Percentiles rank a stretch among this genome's conserved stretches.
Evolutionary conservation across 2,113 vertebrate genomes (phyloP).

Genomic region (Balaenoptera acutorostrata): DNA sequence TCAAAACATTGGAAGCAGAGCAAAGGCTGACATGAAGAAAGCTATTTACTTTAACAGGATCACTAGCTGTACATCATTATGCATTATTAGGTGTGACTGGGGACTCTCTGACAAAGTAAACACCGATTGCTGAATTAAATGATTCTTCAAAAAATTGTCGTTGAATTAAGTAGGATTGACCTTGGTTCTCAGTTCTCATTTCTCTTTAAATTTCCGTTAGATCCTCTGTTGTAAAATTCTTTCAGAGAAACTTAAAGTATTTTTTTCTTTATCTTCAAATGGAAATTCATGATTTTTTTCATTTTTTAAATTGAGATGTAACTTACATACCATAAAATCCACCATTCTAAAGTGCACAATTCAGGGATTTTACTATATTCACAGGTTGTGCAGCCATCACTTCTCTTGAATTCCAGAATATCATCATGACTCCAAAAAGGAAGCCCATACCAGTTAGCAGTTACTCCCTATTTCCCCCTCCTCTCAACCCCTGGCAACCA

Average conservation of each 20-base stretch:
- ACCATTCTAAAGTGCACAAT: neutral
- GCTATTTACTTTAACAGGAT: neutral
- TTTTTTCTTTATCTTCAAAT: neutral
- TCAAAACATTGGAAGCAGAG: neutral
- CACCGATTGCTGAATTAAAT: rapidly evolving
- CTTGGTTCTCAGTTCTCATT: too few relatives aligned
- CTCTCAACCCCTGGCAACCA: rapidly evolving
- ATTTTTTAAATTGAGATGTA: neutral
- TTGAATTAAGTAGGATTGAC: neutral
- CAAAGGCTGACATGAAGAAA: neutral
- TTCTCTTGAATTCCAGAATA: neutral
- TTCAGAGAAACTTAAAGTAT: neutral
- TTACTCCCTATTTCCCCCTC: rapidly evolving
- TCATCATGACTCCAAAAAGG: neutral
- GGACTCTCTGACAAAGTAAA: neutral
- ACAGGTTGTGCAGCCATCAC: rapidly evolving
- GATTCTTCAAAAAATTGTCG: neutral
- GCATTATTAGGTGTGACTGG: neutral
- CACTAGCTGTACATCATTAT: rapidly evolving
- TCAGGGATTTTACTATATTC: too few relatives aligned
- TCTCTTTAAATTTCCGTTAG: neutral
- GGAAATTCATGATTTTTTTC: neutral
- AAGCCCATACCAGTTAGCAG: neutral
- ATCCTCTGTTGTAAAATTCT: neutral
- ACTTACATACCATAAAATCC: neutral